Conservation (phyloP, 2,888 invertebrate species). For the Platycnemis pennipes region DNA sequence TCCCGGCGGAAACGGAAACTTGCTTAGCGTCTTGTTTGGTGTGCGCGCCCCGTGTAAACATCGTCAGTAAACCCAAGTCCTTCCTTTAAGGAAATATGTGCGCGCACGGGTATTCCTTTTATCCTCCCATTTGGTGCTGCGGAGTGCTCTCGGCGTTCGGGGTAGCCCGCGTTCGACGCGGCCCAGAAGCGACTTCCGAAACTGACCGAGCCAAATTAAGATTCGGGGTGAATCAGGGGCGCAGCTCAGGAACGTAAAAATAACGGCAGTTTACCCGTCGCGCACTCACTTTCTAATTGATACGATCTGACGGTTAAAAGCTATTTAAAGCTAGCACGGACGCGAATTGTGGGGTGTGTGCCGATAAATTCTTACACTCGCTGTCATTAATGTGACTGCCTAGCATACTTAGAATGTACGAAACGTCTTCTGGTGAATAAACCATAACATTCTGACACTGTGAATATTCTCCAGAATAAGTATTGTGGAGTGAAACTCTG, state of each 20-base stretch:
- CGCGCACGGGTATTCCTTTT: neutral
- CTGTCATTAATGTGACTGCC: no score
- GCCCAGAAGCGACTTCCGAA: no score
- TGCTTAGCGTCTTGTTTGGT: conserved; percentile 35
- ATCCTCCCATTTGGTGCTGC: neutral
- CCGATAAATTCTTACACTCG: no score
- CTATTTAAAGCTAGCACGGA: neutral
- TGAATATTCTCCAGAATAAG: no score
- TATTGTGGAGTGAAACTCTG: no score
- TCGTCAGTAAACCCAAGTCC: neutral
- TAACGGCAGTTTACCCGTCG: neutral
- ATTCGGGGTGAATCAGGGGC: neutral
- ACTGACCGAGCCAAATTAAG: no score
- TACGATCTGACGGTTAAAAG: neutral
- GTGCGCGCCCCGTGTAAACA: conserved; percentile 29
- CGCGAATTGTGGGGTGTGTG: no score
- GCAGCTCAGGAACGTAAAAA: neutral
- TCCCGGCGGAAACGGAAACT: conserved; percentile 54
- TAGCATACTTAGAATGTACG: no score
- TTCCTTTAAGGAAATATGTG: neutral
- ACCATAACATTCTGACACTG: no score
- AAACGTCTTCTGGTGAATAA: no score
- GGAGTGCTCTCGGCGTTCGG: no score
- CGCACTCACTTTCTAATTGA: neutral
- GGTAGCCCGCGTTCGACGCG: neutral